Conservation (phyloP, 1,140 invertebrate genomes). For the Hypsibius dujardini region DNA sequence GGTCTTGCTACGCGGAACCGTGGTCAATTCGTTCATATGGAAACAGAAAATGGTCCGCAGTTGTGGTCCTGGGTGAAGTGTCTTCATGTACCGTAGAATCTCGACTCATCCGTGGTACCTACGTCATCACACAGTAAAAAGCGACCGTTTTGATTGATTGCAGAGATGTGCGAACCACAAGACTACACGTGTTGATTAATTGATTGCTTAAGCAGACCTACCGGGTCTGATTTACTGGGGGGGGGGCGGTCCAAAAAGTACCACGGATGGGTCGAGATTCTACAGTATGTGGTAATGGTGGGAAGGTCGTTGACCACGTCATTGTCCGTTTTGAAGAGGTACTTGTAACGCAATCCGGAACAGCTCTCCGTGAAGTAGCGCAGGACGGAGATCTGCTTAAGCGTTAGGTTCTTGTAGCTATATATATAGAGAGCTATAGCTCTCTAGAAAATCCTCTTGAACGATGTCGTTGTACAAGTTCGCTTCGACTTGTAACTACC, state of each 20-base stretch:
- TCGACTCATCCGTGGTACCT: too few relatives aligned
- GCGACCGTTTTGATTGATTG: too few relatives aligned
- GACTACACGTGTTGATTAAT: too few relatives aligned
- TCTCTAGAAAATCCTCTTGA: slow-evolving; percentile 31
- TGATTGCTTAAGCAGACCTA: too few relatives aligned
- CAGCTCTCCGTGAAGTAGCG: slow-evolving; percentile 31
- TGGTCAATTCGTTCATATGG: slow-evolving; percentile 23
- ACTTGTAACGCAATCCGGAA: slow-evolving; percentile 22
- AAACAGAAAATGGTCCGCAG: slow-evolving; percentile 24
- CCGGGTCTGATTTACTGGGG: too few relatives aligned
- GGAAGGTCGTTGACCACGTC: slow-evolving; percentile 24
- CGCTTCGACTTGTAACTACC: too few relatives aligned
- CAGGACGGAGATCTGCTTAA: slow-evolving; percentile 30
- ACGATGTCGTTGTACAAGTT: slow-evolving; percentile 28
- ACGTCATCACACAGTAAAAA: too few relatives aligned
- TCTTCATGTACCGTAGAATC: too few relatives aligned
- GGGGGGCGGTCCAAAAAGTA: too few relatives aligned
- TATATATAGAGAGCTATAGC: background rate
- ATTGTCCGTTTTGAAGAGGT: slow-evolving; percentile 32
- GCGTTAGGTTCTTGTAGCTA: slow-evolving; percentile 32
- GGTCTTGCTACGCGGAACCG: background rate
- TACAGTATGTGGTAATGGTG: background rate
- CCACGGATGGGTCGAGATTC: too few relatives aligned
- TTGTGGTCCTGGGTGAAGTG: background rate
- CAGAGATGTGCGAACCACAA: too few relatives aligned